A percentile compares a stretch with the other conserved stretches of the same genome.
phyloP scores from a whole-genome alignment of 2,888 invertebrate species.

The Seladonia tumulorum region DNA sequence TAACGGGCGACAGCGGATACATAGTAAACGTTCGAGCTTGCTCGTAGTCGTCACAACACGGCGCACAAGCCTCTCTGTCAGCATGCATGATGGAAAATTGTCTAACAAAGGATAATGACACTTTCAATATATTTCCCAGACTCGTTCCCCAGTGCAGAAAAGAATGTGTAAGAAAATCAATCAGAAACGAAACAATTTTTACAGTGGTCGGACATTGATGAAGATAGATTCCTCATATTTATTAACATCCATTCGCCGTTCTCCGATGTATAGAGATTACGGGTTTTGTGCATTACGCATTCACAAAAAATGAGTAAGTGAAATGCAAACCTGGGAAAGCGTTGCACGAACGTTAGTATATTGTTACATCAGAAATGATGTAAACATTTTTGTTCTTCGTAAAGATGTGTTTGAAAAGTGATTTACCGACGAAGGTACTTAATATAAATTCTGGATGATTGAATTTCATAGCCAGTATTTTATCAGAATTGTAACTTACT shows the following conservation, averaged over 20 bases:
- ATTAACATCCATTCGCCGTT: no score
- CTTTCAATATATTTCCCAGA: background rate
- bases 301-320: no score
- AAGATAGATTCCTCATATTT: no score
- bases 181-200: background rate
- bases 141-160: background rate
- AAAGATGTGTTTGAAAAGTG: background rate
- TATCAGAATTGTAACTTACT: background rate
- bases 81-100: background rate
- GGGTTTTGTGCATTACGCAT: no score
- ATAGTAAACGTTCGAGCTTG: constrained; percentile 41
- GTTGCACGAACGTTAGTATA: no score
- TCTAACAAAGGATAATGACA: background rate
- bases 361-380: no score
- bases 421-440: no score
- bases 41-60: constrained; percentile 34
- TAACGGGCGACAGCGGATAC: constrained; percentile 42
- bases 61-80: background rate
- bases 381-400: background rate
- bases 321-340: no score
- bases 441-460: no score
- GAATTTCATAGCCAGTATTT: no score
- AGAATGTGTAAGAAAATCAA: background rate
- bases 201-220: no score
- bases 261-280: no score